Percentiles rank a stretch among this genome's conserved stretches.
These are phyloP conservation scores for Chironomus tentans DNA, from an alignment of 2,888 invertebrate species.

Conservation along the genomic window DNA sequence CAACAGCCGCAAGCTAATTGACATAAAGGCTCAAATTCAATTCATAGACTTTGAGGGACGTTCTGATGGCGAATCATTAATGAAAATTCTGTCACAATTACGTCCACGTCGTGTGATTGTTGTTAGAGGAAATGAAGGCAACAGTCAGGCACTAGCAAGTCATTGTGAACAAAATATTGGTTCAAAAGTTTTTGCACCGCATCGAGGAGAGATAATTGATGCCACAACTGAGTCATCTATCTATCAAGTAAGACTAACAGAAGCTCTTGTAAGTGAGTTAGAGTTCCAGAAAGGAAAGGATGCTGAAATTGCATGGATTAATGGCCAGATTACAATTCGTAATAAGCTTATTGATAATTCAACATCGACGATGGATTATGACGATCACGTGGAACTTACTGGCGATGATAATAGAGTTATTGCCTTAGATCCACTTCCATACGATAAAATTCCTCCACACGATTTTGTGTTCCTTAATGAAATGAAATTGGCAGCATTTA, in stretches of 20 bases:
- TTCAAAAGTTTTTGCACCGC: constrained; percentile 73
- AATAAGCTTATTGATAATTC: constrained; percentile 51
- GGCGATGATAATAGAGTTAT: constrained; percentile 50
- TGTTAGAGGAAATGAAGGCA: constrained; percentile 61
- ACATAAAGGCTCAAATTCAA: constrained; percentile 75
- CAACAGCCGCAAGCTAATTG: constrained; percentile 59
- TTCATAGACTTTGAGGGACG: constrained; percentile 97
- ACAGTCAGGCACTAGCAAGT: constrained; percentile 58
- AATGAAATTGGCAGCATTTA: constrained; percentile 84
- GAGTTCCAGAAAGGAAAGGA: constrained; percentile 77
- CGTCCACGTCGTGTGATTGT: constrained; percentile 73
- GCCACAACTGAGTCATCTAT: constrained; percentile 97
- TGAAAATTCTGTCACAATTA: constrained; percentile 71
- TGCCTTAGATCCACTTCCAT: constrained; percentile 56
- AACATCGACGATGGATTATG: constrained; percentile 42
- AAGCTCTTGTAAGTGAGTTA: constrained; percentile 79
- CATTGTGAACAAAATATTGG: constrained; percentile 60
- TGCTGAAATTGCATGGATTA: constrained; percentile 94
- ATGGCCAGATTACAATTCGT: constrained; percentile 61
- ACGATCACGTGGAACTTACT: constrained; percentile 34
- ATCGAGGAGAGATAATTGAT: constrained; percentile 73
- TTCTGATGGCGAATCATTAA: constrained; percentile 73
- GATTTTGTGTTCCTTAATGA: constrained; percentile 87
- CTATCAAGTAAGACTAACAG: constrained; percentile 90
- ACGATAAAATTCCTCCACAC: constrained; percentile 54